phyloP scores from a whole-genome alignment of 2,113 vertebrate species.

The Clarias batrachus region DNA sequence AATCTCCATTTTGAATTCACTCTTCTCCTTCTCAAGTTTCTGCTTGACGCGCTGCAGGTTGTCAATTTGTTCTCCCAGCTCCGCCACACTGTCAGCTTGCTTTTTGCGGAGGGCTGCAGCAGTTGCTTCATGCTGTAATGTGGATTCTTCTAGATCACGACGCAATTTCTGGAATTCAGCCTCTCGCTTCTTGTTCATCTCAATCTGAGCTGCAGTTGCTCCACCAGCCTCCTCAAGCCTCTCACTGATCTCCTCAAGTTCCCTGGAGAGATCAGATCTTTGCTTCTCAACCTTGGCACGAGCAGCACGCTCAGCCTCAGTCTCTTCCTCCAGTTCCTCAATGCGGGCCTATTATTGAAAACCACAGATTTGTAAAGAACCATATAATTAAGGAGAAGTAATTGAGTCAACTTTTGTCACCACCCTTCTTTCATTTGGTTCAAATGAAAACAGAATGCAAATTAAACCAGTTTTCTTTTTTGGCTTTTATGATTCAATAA shows the following conservation, averaged over 20 bases:
- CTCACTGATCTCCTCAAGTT: constrained; percentile 71
- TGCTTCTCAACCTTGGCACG: constrained; percentile 62
- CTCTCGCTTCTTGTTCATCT: constrained; percentile 58
- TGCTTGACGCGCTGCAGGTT: constrained; percentile 59
- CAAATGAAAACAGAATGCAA: background rate
- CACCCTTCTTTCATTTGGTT: background rate
- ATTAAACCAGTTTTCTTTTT: background rate
- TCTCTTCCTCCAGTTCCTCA: constrained; percentile 60
- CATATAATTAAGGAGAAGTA: background rate
- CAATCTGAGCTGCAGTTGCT: constrained; percentile 55
- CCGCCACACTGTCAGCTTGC: constrained; percentile 60
- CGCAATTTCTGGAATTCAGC: constrained; percentile 60
- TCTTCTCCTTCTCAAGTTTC: constrained; percentile 61
- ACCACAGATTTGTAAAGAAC: background rate
- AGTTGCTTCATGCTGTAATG: constrained; percentile 57
- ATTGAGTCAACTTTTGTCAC: background rate
- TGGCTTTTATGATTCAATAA: background rate
- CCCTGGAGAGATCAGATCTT: constrained; percentile 64
- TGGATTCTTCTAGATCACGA: constrained; percentile 57
- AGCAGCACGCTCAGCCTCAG: constrained; percentile 63
- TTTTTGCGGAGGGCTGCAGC: constrained; percentile 60
- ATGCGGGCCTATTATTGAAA: constrained; percentile 48
- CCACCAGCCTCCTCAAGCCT: constrained; percentile 66
- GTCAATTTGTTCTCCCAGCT: constrained; percentile 59
- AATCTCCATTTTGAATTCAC: constrained; percentile 58